Evolutionary conservation across 2,113 vertebrate genomes (phyloP).

Genomic region (Saiga tatarica): DNA sequence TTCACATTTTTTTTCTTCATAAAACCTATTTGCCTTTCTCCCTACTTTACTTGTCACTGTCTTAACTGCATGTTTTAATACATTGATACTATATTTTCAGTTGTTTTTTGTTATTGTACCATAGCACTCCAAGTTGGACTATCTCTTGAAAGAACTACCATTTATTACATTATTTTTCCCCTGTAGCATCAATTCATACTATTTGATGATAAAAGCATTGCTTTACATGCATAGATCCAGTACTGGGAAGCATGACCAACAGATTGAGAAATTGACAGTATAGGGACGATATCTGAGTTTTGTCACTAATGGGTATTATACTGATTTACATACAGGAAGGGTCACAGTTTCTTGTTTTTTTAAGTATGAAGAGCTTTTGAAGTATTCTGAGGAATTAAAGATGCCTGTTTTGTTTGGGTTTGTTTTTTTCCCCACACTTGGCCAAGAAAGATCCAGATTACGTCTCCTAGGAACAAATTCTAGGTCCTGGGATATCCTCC

Average conservation of each 20-base stretch:
- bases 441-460: neutral
- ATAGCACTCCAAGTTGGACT: neutral
- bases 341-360: neutral
- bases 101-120: neutral
- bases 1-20: neutral
- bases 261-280: neutral
- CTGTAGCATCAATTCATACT: neutral
- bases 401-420: neutral
- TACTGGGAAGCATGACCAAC: neutral
- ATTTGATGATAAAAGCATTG: neutral
- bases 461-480: neutral
- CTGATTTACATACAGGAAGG: neutral
- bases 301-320: neutral
- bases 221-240: neutral
- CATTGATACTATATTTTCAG: neutral
- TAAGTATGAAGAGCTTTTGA: neutral
- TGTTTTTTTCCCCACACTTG: neutral
- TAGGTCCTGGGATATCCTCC: neutral
- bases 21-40: neutral
- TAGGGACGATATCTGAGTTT: neutral
- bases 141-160: neutral
- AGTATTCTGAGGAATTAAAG: neutral
- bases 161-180: neutral
- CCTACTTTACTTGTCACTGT: neutral
- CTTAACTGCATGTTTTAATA: constrained; percentile 17